Conservation (phyloP, 2,113 vertebrate genomes). For the Sander lucioperca region DNA sequence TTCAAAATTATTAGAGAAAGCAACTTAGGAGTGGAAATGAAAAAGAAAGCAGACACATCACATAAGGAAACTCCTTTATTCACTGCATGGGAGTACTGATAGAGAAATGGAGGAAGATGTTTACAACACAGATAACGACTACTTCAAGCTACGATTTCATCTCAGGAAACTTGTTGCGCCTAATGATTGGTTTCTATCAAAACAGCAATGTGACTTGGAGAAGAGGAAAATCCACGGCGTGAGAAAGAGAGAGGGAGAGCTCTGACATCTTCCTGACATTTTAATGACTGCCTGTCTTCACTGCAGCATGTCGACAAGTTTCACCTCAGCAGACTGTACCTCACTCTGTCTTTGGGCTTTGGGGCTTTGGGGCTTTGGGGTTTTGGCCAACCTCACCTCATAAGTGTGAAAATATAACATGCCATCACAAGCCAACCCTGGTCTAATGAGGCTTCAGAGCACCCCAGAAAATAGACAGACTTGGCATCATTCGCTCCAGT, state of each 20-base stretch:
- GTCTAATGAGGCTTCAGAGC: constrained; percentile 16
- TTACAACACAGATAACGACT: constrained; percentile 29
- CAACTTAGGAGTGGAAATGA: constrained; percentile 34
- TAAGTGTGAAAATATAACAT: constrained; percentile 44
- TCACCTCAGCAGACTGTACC: constrained; percentile 35
- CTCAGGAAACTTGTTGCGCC: constrained; percentile 17
- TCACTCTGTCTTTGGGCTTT: constrained; percentile 10
- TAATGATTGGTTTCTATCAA: constrained; percentile 40
- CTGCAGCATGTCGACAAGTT: constrained; percentile 31
- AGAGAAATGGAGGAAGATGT: constrained; percentile 32
- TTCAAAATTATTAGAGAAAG: constrained; percentile 21
- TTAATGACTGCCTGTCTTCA: constrained; percentile 46
- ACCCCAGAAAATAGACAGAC: constrained; percentile 19
- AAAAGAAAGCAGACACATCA: constrained; percentile 45
- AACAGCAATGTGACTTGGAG: constrained; percentile 30
- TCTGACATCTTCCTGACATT: constrained; percentile 40
- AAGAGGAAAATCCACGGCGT: constrained; percentile 18
- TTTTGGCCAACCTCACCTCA: constrained; percentile 35
- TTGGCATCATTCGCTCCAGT: constrained; percentile 34
- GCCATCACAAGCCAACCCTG: constrained; percentile 17
- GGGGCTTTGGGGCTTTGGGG: constrained; percentile 5
- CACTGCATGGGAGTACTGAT: constrained; percentile 8
- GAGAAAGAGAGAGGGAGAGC: constrained; percentile 24
- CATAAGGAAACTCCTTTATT: constrained; percentile 22
- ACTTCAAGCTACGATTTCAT: constrained; percentile 24